Percentiles rank a stretch among this genome's conserved stretches.
These are phyloP conservation scores for Drosophila kikkawai DNA, from an alignment of 1,140 invertebrate genomes.

Conservation along the genomic window DNA sequence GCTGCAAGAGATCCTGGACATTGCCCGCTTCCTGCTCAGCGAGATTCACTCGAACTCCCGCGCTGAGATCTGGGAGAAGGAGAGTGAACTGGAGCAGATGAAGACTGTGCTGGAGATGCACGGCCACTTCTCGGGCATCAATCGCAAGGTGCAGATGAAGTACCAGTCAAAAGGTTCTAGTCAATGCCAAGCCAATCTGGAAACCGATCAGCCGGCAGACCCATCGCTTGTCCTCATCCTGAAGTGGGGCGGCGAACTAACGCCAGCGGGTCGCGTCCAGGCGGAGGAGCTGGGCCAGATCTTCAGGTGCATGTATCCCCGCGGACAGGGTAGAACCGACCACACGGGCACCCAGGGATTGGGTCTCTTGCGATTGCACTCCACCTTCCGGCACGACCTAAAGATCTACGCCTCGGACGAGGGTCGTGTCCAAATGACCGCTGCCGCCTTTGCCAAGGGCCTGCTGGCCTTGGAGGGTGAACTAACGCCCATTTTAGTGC, in stretches of 20 bases:
- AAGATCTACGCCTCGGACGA: conserved; percentile 99
- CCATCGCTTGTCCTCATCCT: conserved; percentile 97
- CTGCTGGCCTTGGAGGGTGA: conserved; percentile 98
- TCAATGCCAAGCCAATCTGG: conserved; percentile 40
- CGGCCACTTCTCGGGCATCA: conserved; percentile 99
- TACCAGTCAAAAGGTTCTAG: conserved; percentile 93
- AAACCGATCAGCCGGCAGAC: conserved; percentile 91
- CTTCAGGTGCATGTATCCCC: conserved; percentile 99
- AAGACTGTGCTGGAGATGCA: conserved; percentile 99
- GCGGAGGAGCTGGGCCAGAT: conserved; percentile 98
- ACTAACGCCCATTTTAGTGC: conserved; percentile 98
- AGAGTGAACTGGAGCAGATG: conserved; percentile 98
- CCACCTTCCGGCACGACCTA: conserved; percentile 99
- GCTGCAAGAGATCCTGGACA: conserved; percentile 98
- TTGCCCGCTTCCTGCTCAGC: conserved; percentile 93
- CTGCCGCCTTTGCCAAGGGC: conserved; percentile 99
- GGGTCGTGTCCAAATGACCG: conserved; percentile 99
- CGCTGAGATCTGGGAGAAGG: conserved; percentile 97
- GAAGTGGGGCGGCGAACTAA: conserved; percentile 99
- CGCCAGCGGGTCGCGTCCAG: conserved; percentile 98
- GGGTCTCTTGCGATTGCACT: conserved; percentile 96
- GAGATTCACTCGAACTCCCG: conserved; percentile 95
- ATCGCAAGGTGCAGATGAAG: conserved; percentile 99
- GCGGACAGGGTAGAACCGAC: conserved; percentile 92
- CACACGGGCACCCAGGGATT: conserved; percentile 93